Conservation (phyloP, 2,888 invertebrate genomes). For the Congeria kusceri region DNA sequence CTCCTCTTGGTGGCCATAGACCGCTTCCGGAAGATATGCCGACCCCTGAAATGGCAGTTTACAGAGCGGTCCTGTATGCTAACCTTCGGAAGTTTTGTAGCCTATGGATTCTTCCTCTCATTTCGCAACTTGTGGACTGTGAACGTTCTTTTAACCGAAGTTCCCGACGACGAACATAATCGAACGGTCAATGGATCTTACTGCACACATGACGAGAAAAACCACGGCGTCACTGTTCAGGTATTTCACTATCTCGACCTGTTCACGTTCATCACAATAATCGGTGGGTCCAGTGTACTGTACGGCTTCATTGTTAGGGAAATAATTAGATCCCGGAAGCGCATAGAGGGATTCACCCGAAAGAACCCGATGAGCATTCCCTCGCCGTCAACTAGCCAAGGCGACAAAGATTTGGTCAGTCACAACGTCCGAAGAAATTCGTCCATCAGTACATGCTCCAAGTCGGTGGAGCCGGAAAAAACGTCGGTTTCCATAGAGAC, state of each 20-base stretch:
- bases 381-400: no score
- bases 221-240: background rate
- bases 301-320: background rate
- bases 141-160: constrained; percentile 17
- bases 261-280: background rate
- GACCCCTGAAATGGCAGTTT: constrained; percentile 7
- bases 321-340: background rate
- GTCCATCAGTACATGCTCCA: background rate
- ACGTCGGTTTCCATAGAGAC: background rate
- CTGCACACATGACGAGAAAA: constrained; percentile 22
- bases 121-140: constrained; percentile 10
- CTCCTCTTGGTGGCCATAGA: constrained; percentile 11
- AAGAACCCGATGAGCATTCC: no score
- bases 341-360: background rate
- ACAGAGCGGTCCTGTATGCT: background rate
- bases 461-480: background rate
- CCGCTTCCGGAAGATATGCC: constrained; percentile 17
- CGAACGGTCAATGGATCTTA: constrained; percentile 7
- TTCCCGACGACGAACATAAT: constrained; percentile 1
- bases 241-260: constrained; percentile 23
- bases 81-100: background rate
- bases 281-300: background rate
- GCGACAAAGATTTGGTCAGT: no score
- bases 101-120: background rate
- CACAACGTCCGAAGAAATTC: no score